Evolutionary conservation across 2,113 vertebrate genomes (phyloP).

Genomic region (Caretta caretta): DNA sequence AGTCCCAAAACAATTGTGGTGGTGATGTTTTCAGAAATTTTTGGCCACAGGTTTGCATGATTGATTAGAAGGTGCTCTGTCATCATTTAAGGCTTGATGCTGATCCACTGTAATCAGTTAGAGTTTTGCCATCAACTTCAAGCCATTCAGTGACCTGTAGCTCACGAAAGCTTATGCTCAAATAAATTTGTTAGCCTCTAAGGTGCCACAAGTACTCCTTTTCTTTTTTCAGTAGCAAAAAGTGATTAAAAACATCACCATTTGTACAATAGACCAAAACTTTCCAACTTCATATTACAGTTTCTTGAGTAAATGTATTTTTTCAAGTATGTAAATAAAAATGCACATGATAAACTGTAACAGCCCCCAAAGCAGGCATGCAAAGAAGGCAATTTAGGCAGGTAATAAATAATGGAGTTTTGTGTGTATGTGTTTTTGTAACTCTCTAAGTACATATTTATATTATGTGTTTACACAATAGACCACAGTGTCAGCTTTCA

Average conservation of each 20-base stretch:
- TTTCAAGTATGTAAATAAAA: neutral
- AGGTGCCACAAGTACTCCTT: no score
- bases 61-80: neutral
- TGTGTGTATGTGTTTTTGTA: neutral
- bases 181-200: no score
- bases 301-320: neutral
- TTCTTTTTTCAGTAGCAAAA: neutral
- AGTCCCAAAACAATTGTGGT: neutral
- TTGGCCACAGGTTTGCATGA: conserved; percentile 18
- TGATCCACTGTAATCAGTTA: neutral
- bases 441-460: neutral
- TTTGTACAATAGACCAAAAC: neutral
- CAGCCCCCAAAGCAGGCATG: neutral
- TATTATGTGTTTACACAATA: neutral
- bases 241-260: neutral
- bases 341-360: neutral
- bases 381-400: neutral
- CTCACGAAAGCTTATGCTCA: no score
- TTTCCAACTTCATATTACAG: neutral
- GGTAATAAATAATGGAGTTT: neutral
- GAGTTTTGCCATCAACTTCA: neutral
- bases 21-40: neutral
- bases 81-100: neutral
- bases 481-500: conserved; percentile 25
- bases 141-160: neutral